Conservation (phyloP, 2,797 vertebrate genomes). For the Sorex maritimensis region DNA sequence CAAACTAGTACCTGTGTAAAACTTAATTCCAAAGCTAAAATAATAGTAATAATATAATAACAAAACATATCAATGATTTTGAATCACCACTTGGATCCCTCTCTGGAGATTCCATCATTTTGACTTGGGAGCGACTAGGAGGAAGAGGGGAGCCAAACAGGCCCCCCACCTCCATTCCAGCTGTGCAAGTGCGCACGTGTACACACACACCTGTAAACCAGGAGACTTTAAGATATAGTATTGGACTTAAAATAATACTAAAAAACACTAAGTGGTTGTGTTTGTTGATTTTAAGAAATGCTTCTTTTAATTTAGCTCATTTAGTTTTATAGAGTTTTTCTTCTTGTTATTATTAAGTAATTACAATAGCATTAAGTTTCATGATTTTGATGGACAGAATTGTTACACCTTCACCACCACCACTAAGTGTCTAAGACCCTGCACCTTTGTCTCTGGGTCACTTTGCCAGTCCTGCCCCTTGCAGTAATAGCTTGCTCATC, state of each 20-base stretch:
- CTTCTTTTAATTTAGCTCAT: no score
- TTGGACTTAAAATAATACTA: slow-evolving; percentile 41
- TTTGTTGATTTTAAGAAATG: slow-evolving; percentile 10
- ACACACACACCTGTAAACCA: background rate
- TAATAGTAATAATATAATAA: no score
- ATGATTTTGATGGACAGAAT: no score
- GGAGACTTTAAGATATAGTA: background rate
- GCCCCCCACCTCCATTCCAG: background rate
- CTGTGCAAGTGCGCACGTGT: background rate
- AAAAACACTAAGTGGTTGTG: background rate
- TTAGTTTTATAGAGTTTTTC: no score
- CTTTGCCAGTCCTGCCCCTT: no score
- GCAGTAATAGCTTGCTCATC: no score
- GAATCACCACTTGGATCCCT: background rate
- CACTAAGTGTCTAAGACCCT: no score
- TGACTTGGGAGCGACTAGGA: background rate
- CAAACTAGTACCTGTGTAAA: background rate
- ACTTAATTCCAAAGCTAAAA: background rate
- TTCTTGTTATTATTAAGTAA: no score
- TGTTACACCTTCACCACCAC: no score
- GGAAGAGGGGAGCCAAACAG: background rate
- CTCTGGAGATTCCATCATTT: background rate
- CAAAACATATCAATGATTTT: background rate
- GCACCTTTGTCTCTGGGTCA: no score
- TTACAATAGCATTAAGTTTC: no score